These are phyloP conservation scores for Microcebus griseorufus DNA, from an alignment of 2,113 vertebrate species.

Conservation along the genomic window DNA sequence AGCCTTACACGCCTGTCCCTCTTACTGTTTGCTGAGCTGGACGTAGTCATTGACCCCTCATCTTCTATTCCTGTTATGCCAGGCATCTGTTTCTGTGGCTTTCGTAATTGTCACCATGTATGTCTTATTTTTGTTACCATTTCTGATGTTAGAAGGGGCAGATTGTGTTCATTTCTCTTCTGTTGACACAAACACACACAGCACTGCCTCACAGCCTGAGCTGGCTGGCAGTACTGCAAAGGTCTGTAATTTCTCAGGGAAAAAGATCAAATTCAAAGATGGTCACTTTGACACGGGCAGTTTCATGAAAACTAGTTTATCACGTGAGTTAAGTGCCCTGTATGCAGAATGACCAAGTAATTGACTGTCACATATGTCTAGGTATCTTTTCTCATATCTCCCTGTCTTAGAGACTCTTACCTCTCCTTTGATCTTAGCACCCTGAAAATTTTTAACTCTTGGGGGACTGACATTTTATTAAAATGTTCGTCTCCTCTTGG, in stretches of 20 bases:
- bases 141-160: neutral
- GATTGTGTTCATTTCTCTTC: neutral
- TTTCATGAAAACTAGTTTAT: neutral
- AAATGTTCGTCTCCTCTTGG: neutral
- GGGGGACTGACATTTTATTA: neutral
- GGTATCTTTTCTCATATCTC: accelerated
- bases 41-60: accelerated
- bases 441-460: neutral
- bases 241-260: neutral
- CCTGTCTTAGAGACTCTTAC: neutral
- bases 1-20: accelerated
- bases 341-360: neutral
- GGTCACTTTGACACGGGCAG: neutral
- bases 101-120: neutral
- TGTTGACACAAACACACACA: accelerated
- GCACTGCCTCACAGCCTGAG: neutral
- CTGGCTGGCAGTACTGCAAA: neutral
- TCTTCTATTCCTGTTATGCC: neutral
- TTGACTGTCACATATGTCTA: neutral
- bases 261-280: neutral
- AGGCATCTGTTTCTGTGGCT: neutral
- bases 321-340: neutral
- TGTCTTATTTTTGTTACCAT: neutral
- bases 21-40: neutral
- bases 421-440: neutral